Conservation (phyloP, 1,140 invertebrate species). For the Lerema accius region DNA sequence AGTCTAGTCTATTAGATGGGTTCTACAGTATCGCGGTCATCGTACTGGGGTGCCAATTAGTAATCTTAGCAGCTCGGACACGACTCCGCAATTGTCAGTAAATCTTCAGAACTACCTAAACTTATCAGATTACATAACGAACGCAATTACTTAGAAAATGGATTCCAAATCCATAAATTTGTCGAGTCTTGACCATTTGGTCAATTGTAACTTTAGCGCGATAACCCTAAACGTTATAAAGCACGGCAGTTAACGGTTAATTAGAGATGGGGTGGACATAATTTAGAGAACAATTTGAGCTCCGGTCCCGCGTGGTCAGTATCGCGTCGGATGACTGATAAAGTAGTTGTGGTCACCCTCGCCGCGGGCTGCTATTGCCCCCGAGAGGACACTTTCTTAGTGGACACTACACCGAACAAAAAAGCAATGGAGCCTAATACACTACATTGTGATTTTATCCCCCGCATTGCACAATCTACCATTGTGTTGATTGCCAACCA, state of each 20-base stretch:
- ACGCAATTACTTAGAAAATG: constrained; percentile 40
- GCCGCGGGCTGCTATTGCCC: constrained; percentile 56
- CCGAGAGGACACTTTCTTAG: constrained; percentile 63
- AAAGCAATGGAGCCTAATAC: constrained; percentile 29
- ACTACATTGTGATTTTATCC: not conserved
- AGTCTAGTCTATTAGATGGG: too few relatives aligned
- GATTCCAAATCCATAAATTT: constrained; percentile 44
- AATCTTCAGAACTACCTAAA: constrained; percentile 14
- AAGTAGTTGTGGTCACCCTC: constrained; percentile 62
- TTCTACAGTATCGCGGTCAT: too few relatives aligned
- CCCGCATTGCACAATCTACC: too few relatives aligned
- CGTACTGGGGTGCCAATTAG: too few relatives aligned
- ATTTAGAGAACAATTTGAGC: constrained; percentile 31
- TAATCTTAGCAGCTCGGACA: not conserved
- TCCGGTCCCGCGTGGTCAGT: constrained; percentile 37
- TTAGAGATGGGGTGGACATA: constrained; percentile 58
- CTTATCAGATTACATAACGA: constrained; percentile 21
- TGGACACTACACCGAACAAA: constrained; percentile 45
- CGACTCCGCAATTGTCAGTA: not conserved
- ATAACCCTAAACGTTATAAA: constrained; percentile 73
- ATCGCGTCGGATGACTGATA: constrained; percentile 68
- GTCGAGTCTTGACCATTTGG: constrained; percentile 30
- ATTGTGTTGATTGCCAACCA: too few relatives aligned
- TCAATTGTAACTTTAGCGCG: constrained; percentile 61
- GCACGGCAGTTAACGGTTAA: constrained; percentile 71